Evolutionary conservation across 2,888 invertebrate genomes (phyloP).

Genomic region (Nymphalis polychloros): DNA sequence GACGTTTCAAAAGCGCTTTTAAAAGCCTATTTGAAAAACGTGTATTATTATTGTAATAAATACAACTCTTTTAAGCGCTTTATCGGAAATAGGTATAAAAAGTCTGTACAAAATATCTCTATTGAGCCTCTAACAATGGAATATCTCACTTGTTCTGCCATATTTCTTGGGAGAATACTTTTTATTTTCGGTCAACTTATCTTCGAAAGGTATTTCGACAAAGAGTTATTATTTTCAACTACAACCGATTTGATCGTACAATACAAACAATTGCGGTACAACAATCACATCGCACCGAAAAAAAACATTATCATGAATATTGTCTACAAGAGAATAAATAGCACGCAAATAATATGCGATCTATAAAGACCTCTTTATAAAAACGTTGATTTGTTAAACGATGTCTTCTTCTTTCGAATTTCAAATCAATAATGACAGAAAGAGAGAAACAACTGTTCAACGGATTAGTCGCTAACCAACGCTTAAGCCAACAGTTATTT

Average conservation of each 20-base stretch:
- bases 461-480: too few relatives aligned
- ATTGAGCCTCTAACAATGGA: neutral
- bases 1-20: too few relatives aligned
- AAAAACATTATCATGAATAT: neutral
- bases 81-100: neutral
- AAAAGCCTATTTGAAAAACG: too few relatives aligned
- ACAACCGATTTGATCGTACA: neutral
- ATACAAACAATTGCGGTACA: neutral
- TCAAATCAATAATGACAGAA: too few relatives aligned
- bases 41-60: neutral
- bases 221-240: neutral
- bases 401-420: too few relatives aligned
- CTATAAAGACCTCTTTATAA: too few relatives aligned
- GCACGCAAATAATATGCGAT: neutral
- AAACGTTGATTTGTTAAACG: too few relatives aligned
- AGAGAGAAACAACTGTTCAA: too few relatives aligned
- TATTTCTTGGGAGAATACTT: conserved; percentile 1
- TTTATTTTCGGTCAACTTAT: conserved; percentile 7
- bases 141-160: neutral
- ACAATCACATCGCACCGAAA: neutral
- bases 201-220: neutral
- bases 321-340: neutral
- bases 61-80: neutral
- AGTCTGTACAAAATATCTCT: neutral
- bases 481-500: too few relatives aligned